Conservation (phyloP, 2,888 invertebrate genomes). For the Pogonocherus hispidulus region DNA sequence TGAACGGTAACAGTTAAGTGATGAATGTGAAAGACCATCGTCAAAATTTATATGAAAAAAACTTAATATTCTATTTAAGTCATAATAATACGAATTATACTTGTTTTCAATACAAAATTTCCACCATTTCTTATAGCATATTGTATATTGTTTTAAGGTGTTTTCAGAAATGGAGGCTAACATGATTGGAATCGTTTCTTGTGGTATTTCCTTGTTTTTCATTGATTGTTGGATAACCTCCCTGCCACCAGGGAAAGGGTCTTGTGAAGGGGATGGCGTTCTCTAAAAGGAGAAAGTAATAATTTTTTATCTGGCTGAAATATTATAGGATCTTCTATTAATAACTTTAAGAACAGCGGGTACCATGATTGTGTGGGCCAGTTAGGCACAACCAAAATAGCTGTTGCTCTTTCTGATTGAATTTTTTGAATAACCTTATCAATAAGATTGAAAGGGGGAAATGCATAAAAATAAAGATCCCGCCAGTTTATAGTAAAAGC, state of each 20-base stretch:
- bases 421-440: background rate
- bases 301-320: background rate
- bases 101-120: background rate
- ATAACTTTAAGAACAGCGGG: background rate
- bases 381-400: background rate
- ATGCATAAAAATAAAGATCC: background rate
- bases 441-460: background rate
- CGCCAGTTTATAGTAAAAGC: background rate
- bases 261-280: background rate
- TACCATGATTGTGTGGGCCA: background rate
- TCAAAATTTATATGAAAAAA: background rate
- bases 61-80: background rate
- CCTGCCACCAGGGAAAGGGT: constrained; percentile 5
- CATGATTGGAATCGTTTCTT: constrained; percentile 39
- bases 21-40: background rate
- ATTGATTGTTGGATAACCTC: background rate
- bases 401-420: background rate
- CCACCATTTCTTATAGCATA: constrained; percentile 2
- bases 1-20: background rate
- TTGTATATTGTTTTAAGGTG: constrained; percentile 13
- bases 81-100: background rate
- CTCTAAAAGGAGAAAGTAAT: background rate
- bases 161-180: constrained; percentile 36
- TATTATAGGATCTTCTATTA: background rate
- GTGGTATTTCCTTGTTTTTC: background rate